A percentile compares a stretch with the other conserved stretches of the same genome.
Evolutionary conservation across 2,113 vertebrate genomes (phyloP).

Genomic region (Corythornis madagascariensis): DNA sequence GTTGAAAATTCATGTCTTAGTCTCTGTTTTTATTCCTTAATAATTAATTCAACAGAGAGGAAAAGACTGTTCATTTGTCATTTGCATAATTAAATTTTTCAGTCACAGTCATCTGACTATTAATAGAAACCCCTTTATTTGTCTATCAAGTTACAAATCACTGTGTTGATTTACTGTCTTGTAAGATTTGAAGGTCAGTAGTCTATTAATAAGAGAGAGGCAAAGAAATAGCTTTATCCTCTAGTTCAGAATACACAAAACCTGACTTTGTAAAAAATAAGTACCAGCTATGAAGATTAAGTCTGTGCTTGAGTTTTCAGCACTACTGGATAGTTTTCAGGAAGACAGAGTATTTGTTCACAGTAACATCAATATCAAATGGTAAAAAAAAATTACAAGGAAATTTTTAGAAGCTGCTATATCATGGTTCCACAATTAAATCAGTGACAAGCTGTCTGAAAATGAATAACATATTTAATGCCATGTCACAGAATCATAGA

Average conservation of each 20-base stretch:
- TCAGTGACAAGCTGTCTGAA: neutral
- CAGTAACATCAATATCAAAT: neutral
- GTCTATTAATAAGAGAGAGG: neutral
- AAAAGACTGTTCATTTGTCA: conserved; percentile 43
- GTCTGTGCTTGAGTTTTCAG: neutral
- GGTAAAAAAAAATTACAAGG: neutral
- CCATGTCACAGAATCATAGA: neutral
- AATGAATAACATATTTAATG: neutral
- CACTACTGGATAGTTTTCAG: neutral
- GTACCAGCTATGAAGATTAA: neutral
- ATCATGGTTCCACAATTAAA: neutral
- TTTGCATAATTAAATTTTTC: conserved; percentile 60
- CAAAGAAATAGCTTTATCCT: neutral
- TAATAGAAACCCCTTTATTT: conserved; percentile 56
- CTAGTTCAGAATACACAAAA: neutral
- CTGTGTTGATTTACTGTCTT: neutral
- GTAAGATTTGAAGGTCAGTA: conserved; percentile 21
- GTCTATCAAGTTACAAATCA: conserved; percentile 31
- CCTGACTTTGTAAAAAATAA: neutral
- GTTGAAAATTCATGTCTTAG: neutral
- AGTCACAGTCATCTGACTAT: conserved; percentile 39
- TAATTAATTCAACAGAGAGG: conserved; percentile 49
- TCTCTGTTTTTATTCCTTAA: conserved; percentile 26
- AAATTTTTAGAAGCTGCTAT: neutral
- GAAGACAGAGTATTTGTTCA: neutral